Evolutionary conservation across 92 coral and sea anemone genomes (phyloP).

Genomic region (Micromussa lordhowensis): DNA sequence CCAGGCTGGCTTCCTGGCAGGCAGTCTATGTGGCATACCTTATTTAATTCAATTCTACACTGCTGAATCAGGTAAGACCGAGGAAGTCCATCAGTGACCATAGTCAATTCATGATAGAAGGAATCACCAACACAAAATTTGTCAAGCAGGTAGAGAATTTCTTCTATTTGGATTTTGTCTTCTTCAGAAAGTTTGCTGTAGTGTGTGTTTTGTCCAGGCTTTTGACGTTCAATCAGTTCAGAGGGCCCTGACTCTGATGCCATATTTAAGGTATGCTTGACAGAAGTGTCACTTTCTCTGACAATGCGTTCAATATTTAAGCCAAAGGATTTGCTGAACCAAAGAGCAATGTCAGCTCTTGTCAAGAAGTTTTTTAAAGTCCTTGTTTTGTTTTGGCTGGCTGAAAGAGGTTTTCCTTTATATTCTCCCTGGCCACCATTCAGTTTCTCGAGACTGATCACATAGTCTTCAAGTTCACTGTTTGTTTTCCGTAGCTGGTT

Average conservation of each 20-base stretch:
- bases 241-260: neutral
- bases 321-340: conserved; percentile 76
- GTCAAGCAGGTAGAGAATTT: conserved; percentile 19
- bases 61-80: no score
- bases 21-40: no score
- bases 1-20: no score
- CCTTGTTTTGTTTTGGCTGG: conserved; percentile 58
- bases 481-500: no score
- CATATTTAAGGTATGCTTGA: conserved; percentile 12
- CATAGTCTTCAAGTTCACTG: no score
- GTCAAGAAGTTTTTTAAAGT: conserved; percentile 62
- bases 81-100: conserved; percentile 41
- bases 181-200: conserved; percentile 21
- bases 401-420: conserved; percentile 58
- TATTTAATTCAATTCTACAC: no score
- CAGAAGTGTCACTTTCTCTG: conserved; percentile 47
- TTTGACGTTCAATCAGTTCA: neutral
- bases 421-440: conserved; percentile 1
- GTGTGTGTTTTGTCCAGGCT: conserved; percentile 1
- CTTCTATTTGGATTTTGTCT: conserved; percentile 25
- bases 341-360: conserved; percentile 75
- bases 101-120: conserved; percentile 57
- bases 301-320: conserved; percentile 66
- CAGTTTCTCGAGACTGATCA: conserved; percentile 31
- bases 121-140: conserved; percentile 63